Conservation (phyloP, 2,113 vertebrate species). For the Regulus satrapa region DNA sequence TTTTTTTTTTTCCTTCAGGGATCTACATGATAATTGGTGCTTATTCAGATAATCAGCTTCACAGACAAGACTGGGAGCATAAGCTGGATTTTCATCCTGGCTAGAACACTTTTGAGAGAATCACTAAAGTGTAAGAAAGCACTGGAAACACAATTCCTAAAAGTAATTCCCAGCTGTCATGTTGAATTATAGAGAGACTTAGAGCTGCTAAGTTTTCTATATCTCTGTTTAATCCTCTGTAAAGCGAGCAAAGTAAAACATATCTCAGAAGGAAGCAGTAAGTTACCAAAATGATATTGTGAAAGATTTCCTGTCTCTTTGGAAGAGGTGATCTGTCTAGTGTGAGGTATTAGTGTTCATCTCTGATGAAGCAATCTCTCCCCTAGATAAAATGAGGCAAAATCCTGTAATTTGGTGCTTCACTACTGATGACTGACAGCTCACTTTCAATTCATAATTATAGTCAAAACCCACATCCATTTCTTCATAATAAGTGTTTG, state of each 20-base stretch:
- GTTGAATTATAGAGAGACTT: conserved; percentile 12
- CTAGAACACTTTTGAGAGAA: background rate
- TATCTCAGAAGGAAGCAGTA: background rate
- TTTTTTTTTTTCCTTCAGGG: background rate
- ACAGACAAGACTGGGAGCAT: background rate
- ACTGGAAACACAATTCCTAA: background rate
- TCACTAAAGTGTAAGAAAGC: background rate
- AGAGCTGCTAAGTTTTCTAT: conserved; percentile 11
- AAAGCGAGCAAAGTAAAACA: conserved; percentile 14
- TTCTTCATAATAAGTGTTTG: conserved; percentile 34
- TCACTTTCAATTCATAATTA: conserved; percentile 22
- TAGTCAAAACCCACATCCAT: conserved; percentile 40
- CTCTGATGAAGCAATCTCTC: background rate
- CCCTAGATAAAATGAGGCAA: background rate
- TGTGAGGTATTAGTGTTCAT: background rate
- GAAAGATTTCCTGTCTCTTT: conserved; percentile 25
- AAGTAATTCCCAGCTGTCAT: conserved; percentile 22
- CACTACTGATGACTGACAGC: background rate
- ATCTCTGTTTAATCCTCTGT: conserved; percentile 12
- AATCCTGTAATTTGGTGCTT: conserved; percentile 1
- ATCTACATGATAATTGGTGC: background rate
- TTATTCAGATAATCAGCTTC: background rate
- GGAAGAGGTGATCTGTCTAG: conserved; percentile 17
- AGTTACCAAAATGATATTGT: conserved; percentile 37
- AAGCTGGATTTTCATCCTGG: background rate